phyloP scores from a whole-genome alignment of 2,797 vertebrate genomes.

The Nannoperca australis region DNA sequence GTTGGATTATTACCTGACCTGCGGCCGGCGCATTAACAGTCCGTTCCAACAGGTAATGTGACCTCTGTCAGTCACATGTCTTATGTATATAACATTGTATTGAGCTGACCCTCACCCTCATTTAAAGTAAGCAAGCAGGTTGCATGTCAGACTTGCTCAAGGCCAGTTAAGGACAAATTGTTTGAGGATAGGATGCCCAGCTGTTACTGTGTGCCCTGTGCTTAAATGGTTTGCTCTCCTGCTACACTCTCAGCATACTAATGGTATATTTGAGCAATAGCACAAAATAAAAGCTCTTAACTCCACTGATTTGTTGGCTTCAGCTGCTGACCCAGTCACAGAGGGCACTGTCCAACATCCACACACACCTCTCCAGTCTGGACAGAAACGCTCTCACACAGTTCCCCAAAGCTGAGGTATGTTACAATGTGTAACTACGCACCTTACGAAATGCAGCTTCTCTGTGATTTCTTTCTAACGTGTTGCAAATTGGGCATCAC shows the following conservation, averaged over 20 bases:
- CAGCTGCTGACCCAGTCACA: constrained; percentile 92
- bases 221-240: constrained; percentile 18
- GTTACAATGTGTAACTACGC: constrained; percentile 1
- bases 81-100: constrained; percentile 18
- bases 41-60: constrained; percentile 92
- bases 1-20: constrained; percentile 93
- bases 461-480: not conserved
- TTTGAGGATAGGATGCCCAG: constrained; percentile 40
- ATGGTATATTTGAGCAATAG: constrained; percentile 24
- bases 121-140: constrained; percentile 32
- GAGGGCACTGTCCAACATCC: constrained; percentile 92
- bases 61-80: constrained; percentile 24
- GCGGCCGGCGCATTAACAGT: constrained; percentile 89
- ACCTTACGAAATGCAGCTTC: not conserved
- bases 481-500: not conserved
- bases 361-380: constrained; percentile 91
- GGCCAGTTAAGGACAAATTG: constrained; percentile 40
- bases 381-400: constrained; percentile 90
- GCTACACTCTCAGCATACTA: constrained; percentile 25
- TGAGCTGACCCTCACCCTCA: constrained; percentile 19
- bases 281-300: constrained; percentile 22
- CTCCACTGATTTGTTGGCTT: constrained; percentile 51
- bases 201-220: constrained; percentile 34
- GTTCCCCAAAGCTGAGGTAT: constrained; percentile 91
- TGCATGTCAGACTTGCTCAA: constrained; percentile 34